Evolutionary conservation across 2,113 vertebrate genomes (phyloP).

Genomic region (Hyla sarda): DNA sequence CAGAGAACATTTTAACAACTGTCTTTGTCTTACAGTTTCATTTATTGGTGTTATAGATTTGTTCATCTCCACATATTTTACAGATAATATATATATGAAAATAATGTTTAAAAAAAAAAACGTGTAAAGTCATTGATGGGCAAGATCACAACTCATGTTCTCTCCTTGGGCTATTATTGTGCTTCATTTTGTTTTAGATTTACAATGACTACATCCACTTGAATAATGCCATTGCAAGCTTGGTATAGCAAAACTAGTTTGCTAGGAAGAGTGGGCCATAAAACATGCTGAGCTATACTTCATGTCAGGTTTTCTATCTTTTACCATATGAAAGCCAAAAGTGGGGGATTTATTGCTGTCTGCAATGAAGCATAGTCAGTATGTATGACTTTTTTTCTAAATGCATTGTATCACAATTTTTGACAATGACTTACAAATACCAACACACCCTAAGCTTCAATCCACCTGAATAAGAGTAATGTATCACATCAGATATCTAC

Average conservation of each 20-base stretch:
- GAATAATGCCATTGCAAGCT: constrained; percentile 11
- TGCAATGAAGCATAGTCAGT: constrained; percentile 21
- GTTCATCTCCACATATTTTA: constrained; percentile 25
- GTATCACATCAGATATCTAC: constrained; percentile 34
- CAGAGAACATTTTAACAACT: constrained; percentile 3
- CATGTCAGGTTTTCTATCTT: constrained; percentile 42
- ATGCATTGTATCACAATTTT: constrained; percentile 42
- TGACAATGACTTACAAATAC: constrained; percentile 41
- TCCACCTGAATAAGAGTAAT: background rate
- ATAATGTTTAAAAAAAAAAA: constrained; percentile 24
- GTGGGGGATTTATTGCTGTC: constrained; percentile 44
- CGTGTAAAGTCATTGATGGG: constrained; percentile 33
- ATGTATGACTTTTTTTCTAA: background rate
- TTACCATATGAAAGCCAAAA: constrained; percentile 38
- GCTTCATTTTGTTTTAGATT: constrained; percentile 26
- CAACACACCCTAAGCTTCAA: constrained; percentile 25
- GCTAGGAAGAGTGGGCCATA: constrained; percentile 41
- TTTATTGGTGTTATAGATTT: constrained; percentile 15
- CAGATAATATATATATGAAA: constrained; percentile 47
- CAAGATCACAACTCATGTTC: constrained; percentile 28
- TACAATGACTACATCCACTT: constrained; percentile 19
- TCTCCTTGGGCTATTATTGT: constrained; percentile 39
- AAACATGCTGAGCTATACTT: constrained; percentile 37
- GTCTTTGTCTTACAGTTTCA: constrained; percentile 10
- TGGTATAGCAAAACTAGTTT: constrained; percentile 36